These are phyloP conservation scores for Platysternon megacephalum DNA, from an alignment of 2,113 vertebrate species.

Conservation along the genomic window DNA sequence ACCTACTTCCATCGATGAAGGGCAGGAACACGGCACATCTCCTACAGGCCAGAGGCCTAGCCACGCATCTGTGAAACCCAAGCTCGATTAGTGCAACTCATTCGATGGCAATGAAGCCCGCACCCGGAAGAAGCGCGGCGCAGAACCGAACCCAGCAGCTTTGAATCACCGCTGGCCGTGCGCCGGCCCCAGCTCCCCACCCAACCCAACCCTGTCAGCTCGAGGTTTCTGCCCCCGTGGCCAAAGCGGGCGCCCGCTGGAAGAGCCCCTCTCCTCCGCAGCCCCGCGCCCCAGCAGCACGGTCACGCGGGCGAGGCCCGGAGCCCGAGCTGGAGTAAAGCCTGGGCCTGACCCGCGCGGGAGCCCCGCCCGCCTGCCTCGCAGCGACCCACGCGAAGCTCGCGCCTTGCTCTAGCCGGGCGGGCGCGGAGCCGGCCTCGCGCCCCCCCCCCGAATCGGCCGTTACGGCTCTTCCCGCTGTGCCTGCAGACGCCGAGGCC, in stretches of 20 bases:
- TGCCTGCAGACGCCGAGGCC: too few relatives aligned
- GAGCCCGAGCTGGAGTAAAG: too few relatives aligned
- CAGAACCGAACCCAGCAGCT: not conserved
- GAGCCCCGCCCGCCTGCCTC: fast-evolving
- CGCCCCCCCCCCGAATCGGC: too few relatives aligned
- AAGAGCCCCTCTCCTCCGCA: too few relatives aligned
- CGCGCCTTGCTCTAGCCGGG: not conserved
- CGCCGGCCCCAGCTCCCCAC: fast-evolving
- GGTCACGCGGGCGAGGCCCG: too few relatives aligned
- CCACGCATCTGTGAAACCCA: fast-evolving
- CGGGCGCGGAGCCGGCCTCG: not conserved
- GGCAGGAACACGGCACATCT: not conserved
- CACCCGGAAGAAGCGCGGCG: fast-evolving
- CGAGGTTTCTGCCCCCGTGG: too few relatives aligned
- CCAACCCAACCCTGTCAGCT: too few relatives aligned
- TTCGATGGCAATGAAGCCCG: fast-evolving
- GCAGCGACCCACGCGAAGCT: too few relatives aligned
- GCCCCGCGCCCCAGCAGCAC: too few relatives aligned
- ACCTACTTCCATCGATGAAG: not conserved
- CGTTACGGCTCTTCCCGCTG: too few relatives aligned
- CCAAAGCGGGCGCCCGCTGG: fast-evolving
- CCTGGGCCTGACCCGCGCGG: fast-evolving
- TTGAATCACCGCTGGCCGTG: fast-evolving
- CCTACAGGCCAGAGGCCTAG: not conserved
- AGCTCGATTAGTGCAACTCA: fast-evolving